Evolutionary conservation across 2,888 invertebrate genomes (phyloP).

Genomic region (Hydroisotoma schaefferi): DNA sequence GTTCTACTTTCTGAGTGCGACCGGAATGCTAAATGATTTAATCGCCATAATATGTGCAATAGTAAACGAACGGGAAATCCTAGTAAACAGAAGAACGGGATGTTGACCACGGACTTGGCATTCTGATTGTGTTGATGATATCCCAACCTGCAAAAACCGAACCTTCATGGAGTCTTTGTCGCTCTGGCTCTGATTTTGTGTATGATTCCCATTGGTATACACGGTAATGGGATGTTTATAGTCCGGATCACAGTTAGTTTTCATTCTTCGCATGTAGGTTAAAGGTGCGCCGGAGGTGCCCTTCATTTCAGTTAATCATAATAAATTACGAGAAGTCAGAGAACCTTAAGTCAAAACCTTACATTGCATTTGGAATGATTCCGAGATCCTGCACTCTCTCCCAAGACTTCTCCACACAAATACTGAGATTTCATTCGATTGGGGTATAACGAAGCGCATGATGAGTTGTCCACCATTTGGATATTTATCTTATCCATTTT

Average conservation of each 20-base stretch:
- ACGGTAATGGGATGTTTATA: slow-evolving; percentile 15
- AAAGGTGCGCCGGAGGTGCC: slow-evolving; percentile 32
- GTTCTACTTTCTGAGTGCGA: too few relatives aligned
- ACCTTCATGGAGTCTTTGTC: slow-evolving; percentile 24
- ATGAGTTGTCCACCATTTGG: slow-evolving; percentile 19
- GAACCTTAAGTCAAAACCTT: background rate
- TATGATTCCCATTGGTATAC: too few relatives aligned
- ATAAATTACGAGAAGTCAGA: too few relatives aligned
- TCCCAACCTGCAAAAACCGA: slow-evolving; percentile 33
- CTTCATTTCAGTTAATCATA: slow-evolving; percentile 8
- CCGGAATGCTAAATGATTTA: too few relatives aligned
- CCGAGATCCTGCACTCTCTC: background rate
- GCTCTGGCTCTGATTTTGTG: too few relatives aligned
- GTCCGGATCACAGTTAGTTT: slow-evolving; percentile 26
- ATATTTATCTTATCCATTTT: slow-evolving; percentile 14
- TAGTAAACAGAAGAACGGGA: slow-evolving; percentile 28
- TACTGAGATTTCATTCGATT: slow-evolving; percentile 32
- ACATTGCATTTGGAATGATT: background rate
- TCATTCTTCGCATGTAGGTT: slow-evolving; percentile 31
- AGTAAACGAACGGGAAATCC: slow-evolving; percentile 19
- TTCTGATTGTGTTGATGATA: slow-evolving; percentile 28
- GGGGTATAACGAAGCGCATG: slow-evolving; percentile 25
- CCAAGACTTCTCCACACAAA: slow-evolving; percentile 24
- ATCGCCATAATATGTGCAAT: background rate
- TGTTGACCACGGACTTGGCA: slow-evolving; percentile 13